Conservation (phyloP, 2,797 vertebrate species). For the Dermochelys coriacea region DNA sequence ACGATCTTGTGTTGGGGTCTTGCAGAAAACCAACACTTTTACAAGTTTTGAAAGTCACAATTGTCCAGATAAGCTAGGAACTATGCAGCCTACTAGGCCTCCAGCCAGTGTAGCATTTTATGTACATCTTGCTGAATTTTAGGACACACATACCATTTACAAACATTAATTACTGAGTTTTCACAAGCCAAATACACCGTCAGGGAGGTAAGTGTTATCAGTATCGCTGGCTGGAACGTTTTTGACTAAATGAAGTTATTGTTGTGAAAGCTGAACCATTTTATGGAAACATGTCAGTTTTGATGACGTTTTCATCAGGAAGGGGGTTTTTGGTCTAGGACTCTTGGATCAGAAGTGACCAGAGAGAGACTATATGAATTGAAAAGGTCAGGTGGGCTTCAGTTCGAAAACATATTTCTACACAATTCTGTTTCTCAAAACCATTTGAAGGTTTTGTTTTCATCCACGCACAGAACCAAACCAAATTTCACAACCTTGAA, state of each 20-base stretch:
- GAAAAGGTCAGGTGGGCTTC: too few species aligned
- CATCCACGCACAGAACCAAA: too few species aligned
- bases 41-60: background rate
- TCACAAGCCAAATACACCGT: background rate
- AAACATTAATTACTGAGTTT: background rate
- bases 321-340: background rate
- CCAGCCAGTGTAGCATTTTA: background rate
- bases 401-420: too few species aligned
- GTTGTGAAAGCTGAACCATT: background rate
- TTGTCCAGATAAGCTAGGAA: background rate
- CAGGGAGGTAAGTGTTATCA: background rate
- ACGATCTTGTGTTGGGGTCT: background rate
- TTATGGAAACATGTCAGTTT: background rate
- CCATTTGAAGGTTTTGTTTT: too few species aligned
- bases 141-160: background rate
- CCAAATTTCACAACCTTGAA: too few species aligned
- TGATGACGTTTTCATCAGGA: background rate
- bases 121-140: background rate
- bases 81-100: accelerated
- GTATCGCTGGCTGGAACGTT: background rate
- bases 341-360: background rate
- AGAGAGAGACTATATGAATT: too few species aligned
- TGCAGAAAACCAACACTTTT: background rate
- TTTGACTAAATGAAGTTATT: background rate
- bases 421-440: too few species aligned